Evolutionary conservation across 2,797 vertebrate genomes (phyloP).

Genomic region (Fratercula arctica): DNA sequence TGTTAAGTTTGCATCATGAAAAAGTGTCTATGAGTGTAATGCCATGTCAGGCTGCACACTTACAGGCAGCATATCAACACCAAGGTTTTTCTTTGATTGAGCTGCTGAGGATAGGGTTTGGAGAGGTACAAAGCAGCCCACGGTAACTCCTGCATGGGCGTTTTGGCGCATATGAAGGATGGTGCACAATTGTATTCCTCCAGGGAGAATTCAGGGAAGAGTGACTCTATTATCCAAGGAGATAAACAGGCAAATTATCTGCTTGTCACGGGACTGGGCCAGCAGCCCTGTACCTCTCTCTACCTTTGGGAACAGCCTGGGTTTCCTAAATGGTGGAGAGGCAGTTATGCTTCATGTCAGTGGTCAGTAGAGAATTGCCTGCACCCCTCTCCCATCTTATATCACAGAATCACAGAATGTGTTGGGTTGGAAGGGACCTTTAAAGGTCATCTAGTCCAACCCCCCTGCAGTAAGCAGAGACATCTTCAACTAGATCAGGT

Average conservation of each 20-base stretch:
- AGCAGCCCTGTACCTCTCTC: background rate
- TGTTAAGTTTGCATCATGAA: background rate
- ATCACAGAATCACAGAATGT: too few relatives aligned
- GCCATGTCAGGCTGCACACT: background rate
- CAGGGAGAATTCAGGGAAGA: background rate
- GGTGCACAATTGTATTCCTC: background rate
- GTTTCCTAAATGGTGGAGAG: background rate
- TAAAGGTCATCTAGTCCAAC: too few relatives aligned
- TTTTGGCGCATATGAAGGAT: background rate
- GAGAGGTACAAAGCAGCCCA: background rate
- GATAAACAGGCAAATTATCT: background rate
- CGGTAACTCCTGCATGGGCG: background rate
- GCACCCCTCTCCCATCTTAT: background rate
- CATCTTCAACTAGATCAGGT: too few relatives aligned
- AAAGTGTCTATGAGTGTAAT: background rate
- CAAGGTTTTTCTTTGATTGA: background rate
- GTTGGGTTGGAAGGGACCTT: too few relatives aligned
- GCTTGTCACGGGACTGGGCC: background rate
- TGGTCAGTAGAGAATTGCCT: background rate
- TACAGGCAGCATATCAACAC: background rate
- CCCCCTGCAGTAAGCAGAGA: too few relatives aligned
- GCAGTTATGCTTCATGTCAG: background rate
- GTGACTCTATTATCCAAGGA: background rate
- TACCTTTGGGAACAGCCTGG: background rate
- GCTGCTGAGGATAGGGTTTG: fast-evolving